Evolutionary conservation across 2,113 vertebrate genomes (phyloP).

Genomic region (Herpailurus yagouaroundi): DNA sequence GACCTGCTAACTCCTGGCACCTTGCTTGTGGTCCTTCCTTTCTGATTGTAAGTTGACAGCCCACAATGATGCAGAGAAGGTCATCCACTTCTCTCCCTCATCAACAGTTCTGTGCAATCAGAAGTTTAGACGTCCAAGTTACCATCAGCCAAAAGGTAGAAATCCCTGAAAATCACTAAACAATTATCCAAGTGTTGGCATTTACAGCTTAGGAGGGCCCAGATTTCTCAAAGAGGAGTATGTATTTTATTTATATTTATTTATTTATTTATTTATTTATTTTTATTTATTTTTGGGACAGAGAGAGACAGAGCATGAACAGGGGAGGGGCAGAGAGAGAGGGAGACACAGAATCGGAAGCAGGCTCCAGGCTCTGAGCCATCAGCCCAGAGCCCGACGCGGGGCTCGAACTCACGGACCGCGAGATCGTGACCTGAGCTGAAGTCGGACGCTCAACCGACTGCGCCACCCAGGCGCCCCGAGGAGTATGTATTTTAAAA

Average conservation of each 20-base stretch:
- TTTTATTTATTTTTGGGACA: too few relatives aligned
- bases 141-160: neutral
- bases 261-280: too few relatives aligned
- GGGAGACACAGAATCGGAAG: too few relatives aligned
- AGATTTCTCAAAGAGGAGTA: neutral
- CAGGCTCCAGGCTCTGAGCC: too few relatives aligned
- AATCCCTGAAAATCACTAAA: constrained; percentile 8
- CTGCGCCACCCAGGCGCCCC: too few relatives aligned
- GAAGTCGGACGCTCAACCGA: too few relatives aligned
- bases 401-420: too few relatives aligned
- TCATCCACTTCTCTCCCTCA: neutral
- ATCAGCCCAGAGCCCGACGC: too few relatives aligned
- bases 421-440: too few relatives aligned
- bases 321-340: too few relatives aligned
- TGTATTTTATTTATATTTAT: too few relatives aligned
- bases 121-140: neutral
- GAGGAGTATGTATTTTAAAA: constrained; percentile 18
- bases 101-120: neutral
- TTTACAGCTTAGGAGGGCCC: neutral
- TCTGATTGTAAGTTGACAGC: neutral
- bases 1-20: neutral
- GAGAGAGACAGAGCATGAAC: too few relatives aligned
- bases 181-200: neutral
- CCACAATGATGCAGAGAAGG: neutral
- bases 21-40: neutral